Evolutionary conservation across 64 coral and sea anemone genomes (phyloP).

Genomic region (Porites australiensis): DNA sequence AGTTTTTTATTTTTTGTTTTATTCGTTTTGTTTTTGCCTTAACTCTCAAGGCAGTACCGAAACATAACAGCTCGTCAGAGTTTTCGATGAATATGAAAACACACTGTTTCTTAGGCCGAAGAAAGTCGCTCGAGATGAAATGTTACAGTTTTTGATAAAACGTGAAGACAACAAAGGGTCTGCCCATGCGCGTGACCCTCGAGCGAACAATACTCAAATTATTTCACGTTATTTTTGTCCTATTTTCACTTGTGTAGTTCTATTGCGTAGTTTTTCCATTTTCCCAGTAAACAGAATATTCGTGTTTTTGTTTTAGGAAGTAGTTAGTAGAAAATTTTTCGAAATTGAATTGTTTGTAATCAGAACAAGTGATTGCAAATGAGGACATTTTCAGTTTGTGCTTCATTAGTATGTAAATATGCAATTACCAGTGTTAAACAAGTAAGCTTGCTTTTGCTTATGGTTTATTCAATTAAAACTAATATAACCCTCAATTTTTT

Average conservation of each 20-base stretch:
- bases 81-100: background rate
- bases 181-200: slow-evolving; percentile 29
- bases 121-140: background rate
- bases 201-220: slow-evolving; percentile 19
- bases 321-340: background rate
- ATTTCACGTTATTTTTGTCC: background rate
- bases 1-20: background rate
- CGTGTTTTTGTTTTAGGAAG: background rate
- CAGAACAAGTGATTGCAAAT: background rate
- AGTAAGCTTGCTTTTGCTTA: slow-evolving; percentile 26
- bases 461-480: slow-evolving; percentile 36
- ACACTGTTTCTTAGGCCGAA: background rate
- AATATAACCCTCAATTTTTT: background rate
- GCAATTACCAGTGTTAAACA: slow-evolving; percentile 6
- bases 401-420: slow-evolving; percentile 42
- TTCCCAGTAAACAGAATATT: background rate
- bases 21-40: slow-evolving; percentile 9
- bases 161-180: slow-evolving; percentile 15
- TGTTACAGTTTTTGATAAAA: slow-evolving; percentile 37
- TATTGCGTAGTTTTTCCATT: background rate
- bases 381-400: slow-evolving; percentile 16
- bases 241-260: background rate
- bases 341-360: slow-evolving; percentile 19
- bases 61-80: background rate
- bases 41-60: background rate